Percentiles rank a stretch among this genome's conserved stretches.
These are phyloP conservation scores for Thalassarche chlororhynchos DNA, from an alignment of 2,113 vertebrate species.

Conservation along the genomic window DNA sequence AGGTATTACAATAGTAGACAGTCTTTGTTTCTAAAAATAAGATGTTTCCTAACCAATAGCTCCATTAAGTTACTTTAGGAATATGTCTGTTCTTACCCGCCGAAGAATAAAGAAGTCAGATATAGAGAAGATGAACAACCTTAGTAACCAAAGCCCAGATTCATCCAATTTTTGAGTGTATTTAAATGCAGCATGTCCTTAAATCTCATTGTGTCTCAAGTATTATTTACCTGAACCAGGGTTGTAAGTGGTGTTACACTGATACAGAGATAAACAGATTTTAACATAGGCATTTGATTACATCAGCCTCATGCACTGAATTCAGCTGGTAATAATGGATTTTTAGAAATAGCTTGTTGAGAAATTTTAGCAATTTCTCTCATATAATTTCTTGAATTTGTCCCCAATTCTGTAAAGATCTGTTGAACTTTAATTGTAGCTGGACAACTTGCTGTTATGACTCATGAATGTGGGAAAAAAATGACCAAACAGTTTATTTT, in stretches of 20 bases:
- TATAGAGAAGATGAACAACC: not conserved
- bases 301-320: not conserved
- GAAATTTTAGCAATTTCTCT: not conserved
- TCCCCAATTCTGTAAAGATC: not conserved
- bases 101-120: not conserved
- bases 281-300: not conserved
- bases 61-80: not conserved
- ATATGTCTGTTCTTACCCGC: not conserved
- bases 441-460: not conserved
- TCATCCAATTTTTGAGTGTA: not conserved
- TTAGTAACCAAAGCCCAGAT: not conserved
- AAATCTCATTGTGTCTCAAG: not conserved
- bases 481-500: not conserved
- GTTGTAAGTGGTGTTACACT: not conserved
- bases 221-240: not conserved
- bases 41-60: not conserved
- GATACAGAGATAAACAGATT: not conserved
- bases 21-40: conserved; percentile 5
- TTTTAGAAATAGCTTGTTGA: not conserved
- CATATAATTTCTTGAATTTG: not conserved
- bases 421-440: not conserved
- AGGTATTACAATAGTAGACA: not conserved
- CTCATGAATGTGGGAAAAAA: not conserved
- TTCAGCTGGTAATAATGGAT: not conserved
- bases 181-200: not conserved